phyloP scores from a whole-genome alignment of 2,113 vertebrate genomes.

The Coptodon bakossiorum region DNA sequence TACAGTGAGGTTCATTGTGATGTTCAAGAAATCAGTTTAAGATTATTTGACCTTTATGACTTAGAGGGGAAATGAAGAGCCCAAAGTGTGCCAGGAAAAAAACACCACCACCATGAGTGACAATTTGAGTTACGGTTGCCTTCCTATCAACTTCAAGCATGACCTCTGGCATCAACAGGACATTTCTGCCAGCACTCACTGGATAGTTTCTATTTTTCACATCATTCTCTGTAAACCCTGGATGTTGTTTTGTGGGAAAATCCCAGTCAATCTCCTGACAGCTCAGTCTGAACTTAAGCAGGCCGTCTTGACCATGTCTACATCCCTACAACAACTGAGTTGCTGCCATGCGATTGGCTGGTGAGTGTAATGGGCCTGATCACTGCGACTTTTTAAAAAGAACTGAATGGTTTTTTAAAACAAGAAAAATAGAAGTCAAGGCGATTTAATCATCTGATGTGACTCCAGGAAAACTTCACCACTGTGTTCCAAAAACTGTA shows the following conservation, averaged over 20 bases:
- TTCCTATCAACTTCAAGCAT: not conserved
- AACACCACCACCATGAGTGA: not conserved
- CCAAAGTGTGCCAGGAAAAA: not conserved
- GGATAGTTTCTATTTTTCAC: not conserved
- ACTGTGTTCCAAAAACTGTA: not conserved
- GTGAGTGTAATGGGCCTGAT: not conserved
- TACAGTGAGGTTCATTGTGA: not conserved
- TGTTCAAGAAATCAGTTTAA: not conserved
- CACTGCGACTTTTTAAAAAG: not conserved
- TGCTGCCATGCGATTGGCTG: not conserved
- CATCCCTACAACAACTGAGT: not conserved
- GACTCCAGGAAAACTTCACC: not conserved
- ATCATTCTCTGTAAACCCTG: not conserved
- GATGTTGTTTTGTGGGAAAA: not conserved
- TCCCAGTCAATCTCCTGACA: not conserved
- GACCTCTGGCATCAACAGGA: not conserved
- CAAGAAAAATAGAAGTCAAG: not conserved
- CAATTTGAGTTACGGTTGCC: not conserved
- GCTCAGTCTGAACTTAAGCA: not conserved
- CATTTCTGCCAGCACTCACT: not conserved
- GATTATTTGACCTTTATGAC: not conserved
- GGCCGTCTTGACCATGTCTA: not conserved
- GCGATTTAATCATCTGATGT: not conserved
- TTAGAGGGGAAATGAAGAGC: not conserved
- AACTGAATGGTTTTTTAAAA: not conserved